These are phyloP conservation scores for Papilio machaon DNA, from an alignment of 1,140 invertebrate species.

Conservation along the genomic window DNA sequence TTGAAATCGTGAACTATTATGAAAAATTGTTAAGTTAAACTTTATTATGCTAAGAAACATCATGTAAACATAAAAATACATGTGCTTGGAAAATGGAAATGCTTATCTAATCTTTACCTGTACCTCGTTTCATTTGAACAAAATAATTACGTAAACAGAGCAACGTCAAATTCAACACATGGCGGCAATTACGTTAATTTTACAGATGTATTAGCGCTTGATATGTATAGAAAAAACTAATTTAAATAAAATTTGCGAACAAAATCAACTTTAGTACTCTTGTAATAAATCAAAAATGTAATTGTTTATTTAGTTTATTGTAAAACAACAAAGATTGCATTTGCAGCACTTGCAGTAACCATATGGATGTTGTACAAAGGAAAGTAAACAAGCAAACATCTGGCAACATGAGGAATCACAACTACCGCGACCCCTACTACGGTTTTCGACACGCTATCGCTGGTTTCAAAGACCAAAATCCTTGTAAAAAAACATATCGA, in stretches of 20 bases:
- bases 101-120: too few relatives aligned
- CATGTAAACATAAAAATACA: too few relatives aligned
- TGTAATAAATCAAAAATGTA: constrained; percentile 27
- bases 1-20: background rate
- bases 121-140: background rate
- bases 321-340: constrained; percentile 29
- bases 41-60: too few relatives aligned
- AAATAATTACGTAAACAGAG: background rate
- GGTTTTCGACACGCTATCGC: background rate
- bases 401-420: constrained; percentile 42
- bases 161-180: background rate
- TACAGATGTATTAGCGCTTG: background rate
- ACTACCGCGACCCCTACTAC: constrained; percentile 27
- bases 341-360: constrained; percentile 29
- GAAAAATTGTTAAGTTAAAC: background rate
- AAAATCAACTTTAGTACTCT: background rate
- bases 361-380: constrained; percentile 39
- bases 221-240: background rate
- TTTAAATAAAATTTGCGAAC: background rate
- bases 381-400: constrained; percentile 50
- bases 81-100: too few relatives aligned
- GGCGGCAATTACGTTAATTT: background rate
- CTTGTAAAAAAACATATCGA: too few relatives aligned
- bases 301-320: constrained; percentile 29
- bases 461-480: too few relatives aligned